phyloP scores from a whole-genome alignment of 2,113 vertebrate species.

The Pristiophorus japonicus region DNA sequence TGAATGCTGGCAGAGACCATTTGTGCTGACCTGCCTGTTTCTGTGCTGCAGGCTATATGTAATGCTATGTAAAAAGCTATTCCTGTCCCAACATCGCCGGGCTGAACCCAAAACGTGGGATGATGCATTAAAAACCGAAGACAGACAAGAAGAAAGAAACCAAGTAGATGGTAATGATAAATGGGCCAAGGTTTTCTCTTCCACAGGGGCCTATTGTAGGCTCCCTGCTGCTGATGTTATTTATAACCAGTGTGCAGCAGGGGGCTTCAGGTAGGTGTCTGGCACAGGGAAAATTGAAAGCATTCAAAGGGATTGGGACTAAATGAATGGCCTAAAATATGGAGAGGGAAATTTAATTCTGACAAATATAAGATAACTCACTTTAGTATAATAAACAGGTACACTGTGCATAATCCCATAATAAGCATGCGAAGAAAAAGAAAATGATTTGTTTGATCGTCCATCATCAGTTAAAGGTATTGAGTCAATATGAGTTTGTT shows the following conservation, averaged over 20 bases:
- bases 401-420: not conserved
- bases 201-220: not conserved
- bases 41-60: not conserved
- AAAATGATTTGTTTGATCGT: slow-evolving; percentile 6
- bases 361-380: not conserved
- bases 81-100: not conserved
- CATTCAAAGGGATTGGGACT: not conserved
- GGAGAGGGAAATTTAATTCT: not conserved
- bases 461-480: not conserved
- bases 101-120: not conserved
- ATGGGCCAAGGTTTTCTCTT: not conserved
- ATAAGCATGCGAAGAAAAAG: slow-evolving; percentile 18
- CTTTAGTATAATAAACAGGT: not conserved
- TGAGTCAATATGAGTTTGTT: not conserved
- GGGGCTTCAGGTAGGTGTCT: not conserved
- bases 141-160: not conserved
- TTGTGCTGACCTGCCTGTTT: not conserved
- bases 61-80: not conserved
- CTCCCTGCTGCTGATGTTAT: not conserved
- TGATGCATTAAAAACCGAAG: not conserved
- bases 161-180: not conserved
- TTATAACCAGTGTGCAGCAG: not conserved
- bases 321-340: not conserved
- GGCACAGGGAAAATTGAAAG: not conserved
- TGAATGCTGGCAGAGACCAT: not conserved